Evolutionary conservation across 1,140 invertebrate species (phyloP), one percentile per base, ranked within the genome.

Genomic region (Capitella teleta): DNA sequence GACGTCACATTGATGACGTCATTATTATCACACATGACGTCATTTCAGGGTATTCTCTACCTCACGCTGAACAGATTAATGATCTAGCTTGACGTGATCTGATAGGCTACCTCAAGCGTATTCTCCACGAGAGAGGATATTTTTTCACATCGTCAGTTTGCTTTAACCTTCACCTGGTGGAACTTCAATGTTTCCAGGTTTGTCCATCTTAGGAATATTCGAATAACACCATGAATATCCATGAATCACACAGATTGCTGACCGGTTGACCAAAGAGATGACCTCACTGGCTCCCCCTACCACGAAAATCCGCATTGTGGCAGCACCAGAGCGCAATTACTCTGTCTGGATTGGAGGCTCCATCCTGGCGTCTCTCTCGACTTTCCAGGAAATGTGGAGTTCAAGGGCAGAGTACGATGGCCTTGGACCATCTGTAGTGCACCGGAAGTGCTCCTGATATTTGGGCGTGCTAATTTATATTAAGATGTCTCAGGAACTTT

Each of bases 121-220:
- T 66, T 38, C 50, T 63, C 10, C 56, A 53, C 19, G 60, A 63
- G 25, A 53, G 60, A 93, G 43, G 25, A 21, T 45, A 45, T 19
- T 25, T 10, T 10, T 45, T 45, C 25, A 32, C 30, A 10, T 32
- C n/a, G 30, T 32, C n/a, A 32, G 8, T 8, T 32, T n/a, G 30
- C 30, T 32, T 32, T 32, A n/a, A n/a, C 8, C n/a, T 32, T 32
- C n/a, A 59, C 86, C 87, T 46, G 90, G 91, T 67, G 91, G 91
- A 75, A 92, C 90, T 78, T 93, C 88, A 73, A 93, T 93, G 88
- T 92, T 89, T 75, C 88, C 89, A 32, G 87, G 86, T 74, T 32
- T 32, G 30, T 32, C n/a, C n/a, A n/a, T 32, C n/a, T 32, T 32
- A 32, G n/a, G 30, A 32, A 32, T 10, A 8, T 10, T 10, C 30